A percentile compares a stretch with the other conserved stretches of the same genome.
These are phyloP conservation scores for Adelphocoris suturalis DNA, from an alignment of 2,888 invertebrate species.

Conservation along the genomic window DNA sequence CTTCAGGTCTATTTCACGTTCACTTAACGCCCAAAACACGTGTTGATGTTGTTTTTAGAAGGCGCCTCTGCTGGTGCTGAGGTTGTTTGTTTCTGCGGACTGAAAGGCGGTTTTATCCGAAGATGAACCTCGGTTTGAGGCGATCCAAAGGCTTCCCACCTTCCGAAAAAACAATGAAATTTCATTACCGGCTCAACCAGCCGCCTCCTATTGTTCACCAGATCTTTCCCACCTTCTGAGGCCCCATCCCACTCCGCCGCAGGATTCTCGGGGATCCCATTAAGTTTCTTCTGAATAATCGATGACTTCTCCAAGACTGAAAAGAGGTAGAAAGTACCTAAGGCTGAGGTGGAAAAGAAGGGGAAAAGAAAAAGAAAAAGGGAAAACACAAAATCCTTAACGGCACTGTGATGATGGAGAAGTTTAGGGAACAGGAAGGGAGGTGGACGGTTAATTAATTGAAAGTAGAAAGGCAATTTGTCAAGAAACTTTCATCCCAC, in stretches of 20 bases:
- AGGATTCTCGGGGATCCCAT: background rate
- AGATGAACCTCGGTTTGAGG: too few species aligned
- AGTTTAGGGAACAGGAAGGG: background rate
- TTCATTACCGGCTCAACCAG: background rate
- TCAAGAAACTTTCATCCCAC: background rate
- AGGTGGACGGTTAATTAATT: background rate
- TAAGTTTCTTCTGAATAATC: background rate
- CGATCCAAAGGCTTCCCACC: too few species aligned
- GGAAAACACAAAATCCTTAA: background rate
- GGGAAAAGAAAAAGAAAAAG: background rate
- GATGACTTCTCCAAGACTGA: background rate
- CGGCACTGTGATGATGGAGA: background rate
- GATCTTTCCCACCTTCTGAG: background rate
- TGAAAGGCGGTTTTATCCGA: too few species aligned
- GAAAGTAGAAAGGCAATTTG: constrained; percentile 1
- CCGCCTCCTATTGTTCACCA: background rate
- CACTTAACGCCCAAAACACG: too few species aligned
- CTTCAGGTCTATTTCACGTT: too few species aligned
- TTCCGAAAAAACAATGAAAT: background rate
- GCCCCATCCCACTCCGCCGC: background rate
- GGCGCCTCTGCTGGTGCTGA: too few species aligned
- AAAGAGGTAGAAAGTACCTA: background rate
- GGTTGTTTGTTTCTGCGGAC: too few species aligned
- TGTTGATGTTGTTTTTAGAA: too few species aligned
- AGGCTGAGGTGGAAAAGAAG: background rate